Base-by-base conservation (phyloP, 2,797 vertebrate genomes). In the Ctenopoma kingsleyae region DNA sequence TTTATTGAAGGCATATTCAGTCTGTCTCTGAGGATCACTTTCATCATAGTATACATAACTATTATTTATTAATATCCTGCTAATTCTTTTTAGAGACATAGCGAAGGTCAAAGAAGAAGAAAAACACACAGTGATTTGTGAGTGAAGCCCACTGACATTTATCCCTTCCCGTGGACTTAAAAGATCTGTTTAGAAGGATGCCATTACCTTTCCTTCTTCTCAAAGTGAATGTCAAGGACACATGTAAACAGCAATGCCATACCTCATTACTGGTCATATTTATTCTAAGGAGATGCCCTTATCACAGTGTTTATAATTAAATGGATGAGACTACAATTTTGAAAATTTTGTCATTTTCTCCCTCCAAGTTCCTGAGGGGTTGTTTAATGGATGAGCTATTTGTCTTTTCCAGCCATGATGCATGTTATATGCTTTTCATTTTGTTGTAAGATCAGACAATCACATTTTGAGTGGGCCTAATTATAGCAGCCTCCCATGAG, bases 221-320 rank as follows among this genome's bases (percentile, higher is more conserved):
- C 86, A 89, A 87, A 86, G 90, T 85, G 90, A 93, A 94, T 94
- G 92, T 94, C 92, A 94, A 94, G 93, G 92, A 89, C 91, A 88
- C 74, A 67, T 75, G 84, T 92, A 92, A 92, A 92, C 87, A 82
- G 76, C 43, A 35, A 82, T 85, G 91, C 85, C 87, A 85, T 71
- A 85, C 80, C 88, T 93, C 89, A 93, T 94, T 91, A 93, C 83
- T 71, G 88, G 65, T 76, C 82, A 75, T 86, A 92, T 93, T 93
- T 90, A 91, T 91, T 93, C 82, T 81, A 83, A 90, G 71, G 79
- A 74, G 66, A 83, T 82, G 87, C 87, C 86, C 87, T 91, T 92
- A 91, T 92, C 90, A 88, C 77, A 72, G 63, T 68, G 76, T 80
- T 87, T 76, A 67, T 84, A 89, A 92, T 90, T 83, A 93, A 93